These are phyloP conservation scores for Caenorhabditis japonica DNA, from an alignment of 2,888 invertebrate species.

Conservation along the genomic window DNA sequence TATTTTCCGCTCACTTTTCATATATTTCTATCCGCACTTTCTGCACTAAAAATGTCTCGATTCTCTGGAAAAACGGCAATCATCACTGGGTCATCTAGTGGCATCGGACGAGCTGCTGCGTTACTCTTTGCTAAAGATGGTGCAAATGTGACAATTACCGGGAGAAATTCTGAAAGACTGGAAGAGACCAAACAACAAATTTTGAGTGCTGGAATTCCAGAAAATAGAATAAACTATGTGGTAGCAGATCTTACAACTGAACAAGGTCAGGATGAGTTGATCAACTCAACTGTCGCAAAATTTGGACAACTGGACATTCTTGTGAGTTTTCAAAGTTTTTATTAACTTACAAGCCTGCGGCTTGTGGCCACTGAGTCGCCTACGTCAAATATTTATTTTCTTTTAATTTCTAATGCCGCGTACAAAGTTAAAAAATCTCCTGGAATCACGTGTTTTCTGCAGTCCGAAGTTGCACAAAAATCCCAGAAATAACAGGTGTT, in stretches of 20 bases:
- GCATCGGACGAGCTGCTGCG: constrained; percentile 28
- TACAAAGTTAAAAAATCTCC: no score
- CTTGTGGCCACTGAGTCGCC: no score
- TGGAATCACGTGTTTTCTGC: no score
- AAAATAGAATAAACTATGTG: constrained; percentile 1
- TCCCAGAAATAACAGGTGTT: no score
- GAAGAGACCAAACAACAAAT: constrained; percentile 16
- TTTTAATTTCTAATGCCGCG: no score
- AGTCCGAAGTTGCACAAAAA: no score
- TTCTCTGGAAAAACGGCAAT: constrained; percentile 26
- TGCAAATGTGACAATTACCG: constrained; percentile 33
- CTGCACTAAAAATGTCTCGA: no score
- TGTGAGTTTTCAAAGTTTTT: no score
- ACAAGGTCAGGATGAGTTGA: constrained; percentile 9
- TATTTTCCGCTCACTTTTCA: no score
- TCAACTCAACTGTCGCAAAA: constrained; percentile 11
- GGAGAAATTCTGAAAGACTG: constrained; percentile 18
- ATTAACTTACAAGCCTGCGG: no score
- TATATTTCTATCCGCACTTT: no score
- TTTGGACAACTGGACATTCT: constrained; percentile 29
- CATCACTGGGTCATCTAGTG: constrained; percentile 28
- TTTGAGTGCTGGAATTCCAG: constrained; percentile 10
- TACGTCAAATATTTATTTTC: no score
- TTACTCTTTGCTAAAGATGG: constrained; percentile 22
- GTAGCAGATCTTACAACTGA: constrained; percentile 7